Conservation (phyloP, 2,113 vertebrate species). For the Symphodus melops region DNA sequence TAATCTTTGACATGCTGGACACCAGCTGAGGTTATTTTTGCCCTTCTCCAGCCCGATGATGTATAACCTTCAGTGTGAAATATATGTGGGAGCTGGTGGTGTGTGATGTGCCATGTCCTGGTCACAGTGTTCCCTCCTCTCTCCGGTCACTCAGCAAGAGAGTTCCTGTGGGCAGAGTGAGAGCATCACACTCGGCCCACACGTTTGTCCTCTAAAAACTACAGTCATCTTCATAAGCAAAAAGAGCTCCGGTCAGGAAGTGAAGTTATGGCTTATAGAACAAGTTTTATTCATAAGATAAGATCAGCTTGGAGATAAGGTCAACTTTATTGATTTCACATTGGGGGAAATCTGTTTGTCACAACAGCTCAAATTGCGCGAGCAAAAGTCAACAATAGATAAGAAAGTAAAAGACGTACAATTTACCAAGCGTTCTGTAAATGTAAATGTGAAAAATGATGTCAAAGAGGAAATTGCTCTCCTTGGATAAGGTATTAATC, state of each 20-base stretch:
- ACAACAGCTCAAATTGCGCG: too few species aligned
- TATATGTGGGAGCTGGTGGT: constrained; percentile 71
- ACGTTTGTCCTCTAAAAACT: constrained; percentile 72
- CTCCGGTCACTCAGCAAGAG: constrained; percentile 78
- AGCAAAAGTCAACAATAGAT: too few species aligned
- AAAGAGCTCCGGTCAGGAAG: constrained; percentile 14
- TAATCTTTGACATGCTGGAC: constrained; percentile 22
- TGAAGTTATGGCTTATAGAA: not conserved
- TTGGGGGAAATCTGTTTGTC: too few species aligned
- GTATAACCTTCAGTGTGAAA: constrained; percentile 61
- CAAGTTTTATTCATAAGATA: not conserved
- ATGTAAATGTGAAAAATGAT: too few species aligned
- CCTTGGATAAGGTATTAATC: too few species aligned
- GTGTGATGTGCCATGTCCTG: constrained; percentile 75
- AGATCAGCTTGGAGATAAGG: not conserved
- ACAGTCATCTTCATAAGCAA: constrained; percentile 64
- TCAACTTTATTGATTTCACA: too few species aligned
- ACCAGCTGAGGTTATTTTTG: constrained; percentile 58
- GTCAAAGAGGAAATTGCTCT: too few species aligned
- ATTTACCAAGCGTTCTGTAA: too few species aligned
- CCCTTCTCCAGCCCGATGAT: constrained; percentile 54
- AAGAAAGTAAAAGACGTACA: too few species aligned
- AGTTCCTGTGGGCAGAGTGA: constrained; percentile 79
- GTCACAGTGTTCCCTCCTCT: constrained; percentile 77
- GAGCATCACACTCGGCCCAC: constrained; percentile 80